Percentiles rank a stretch among this genome's conserved stretches.
phyloP scores from a whole-genome alignment of 1,140 invertebrate genomes.

The Neuroterus valhalla region DNA sequence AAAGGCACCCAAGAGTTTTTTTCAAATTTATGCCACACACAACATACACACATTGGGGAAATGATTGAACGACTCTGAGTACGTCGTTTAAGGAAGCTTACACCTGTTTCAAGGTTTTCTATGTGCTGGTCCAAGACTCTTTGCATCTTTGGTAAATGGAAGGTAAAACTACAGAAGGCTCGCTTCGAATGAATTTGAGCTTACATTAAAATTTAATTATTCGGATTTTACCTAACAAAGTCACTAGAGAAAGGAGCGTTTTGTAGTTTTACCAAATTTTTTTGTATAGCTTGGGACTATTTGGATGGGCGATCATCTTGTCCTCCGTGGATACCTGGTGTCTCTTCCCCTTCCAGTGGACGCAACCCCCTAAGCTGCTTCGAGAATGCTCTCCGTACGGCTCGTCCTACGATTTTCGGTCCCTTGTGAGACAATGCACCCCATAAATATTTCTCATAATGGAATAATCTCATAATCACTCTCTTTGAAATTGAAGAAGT shows the following conservation, averaged over 20 bases:
- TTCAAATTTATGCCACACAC: neutral
- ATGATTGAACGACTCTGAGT: neutral
- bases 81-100: neutral
- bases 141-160: neutral
- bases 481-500: no score
- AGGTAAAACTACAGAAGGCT: neutral
- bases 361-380: no score
- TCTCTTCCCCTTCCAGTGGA: no score
- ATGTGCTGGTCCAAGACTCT: neutral
- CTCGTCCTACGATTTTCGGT: no score
- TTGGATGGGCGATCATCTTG: no score
- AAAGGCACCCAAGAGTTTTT: neutral
- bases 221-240: neutral
- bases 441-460: no score
- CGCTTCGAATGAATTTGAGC: neutral
- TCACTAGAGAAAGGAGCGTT: neutral
- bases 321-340: no score
- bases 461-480: no score
- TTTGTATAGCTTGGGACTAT: neutral
- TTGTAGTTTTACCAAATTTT: slow-evolving; percentile 11
- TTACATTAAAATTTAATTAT: neutral
- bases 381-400: no score
- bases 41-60: neutral
- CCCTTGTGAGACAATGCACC: no score
- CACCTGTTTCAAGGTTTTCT: neutral